These are phyloP conservation scores for Alitta virens DNA, from an alignment of 2,888 invertebrate genomes.

Conservation along the genomic window DNA sequence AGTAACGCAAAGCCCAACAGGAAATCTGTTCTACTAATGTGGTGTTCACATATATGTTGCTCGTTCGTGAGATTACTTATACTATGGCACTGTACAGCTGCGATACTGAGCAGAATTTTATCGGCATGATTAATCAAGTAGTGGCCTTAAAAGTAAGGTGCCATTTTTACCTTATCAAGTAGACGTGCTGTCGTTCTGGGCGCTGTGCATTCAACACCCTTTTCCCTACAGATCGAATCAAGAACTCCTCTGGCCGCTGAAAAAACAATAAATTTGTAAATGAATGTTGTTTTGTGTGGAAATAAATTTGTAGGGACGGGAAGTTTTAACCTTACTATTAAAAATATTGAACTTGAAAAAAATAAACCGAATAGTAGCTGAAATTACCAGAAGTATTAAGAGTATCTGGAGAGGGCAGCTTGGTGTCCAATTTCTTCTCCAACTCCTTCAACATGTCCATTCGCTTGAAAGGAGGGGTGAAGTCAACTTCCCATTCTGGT, in stretches of 20 bases:
- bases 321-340: too few relatives aligned
- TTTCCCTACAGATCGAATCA: conserved; percentile 76
- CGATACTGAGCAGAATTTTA: too few relatives aligned
- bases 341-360: not conserved
- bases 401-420: conserved; percentile 57
- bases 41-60: too few relatives aligned
- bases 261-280: not conserved
- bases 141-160: not conserved
- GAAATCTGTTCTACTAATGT: too few relatives aligned
- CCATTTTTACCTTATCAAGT: conserved; percentile 74
- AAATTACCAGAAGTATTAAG: conserved; percentile 53
- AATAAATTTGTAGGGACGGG: too few relatives aligned
- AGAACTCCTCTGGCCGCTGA: conserved; percentile 63
- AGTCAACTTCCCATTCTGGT: conserved; percentile 82
- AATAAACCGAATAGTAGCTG: not conserved
- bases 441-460: conserved; percentile 88
- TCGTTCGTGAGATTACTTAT: too few relatives aligned
- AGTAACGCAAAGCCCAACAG: too few relatives aligned
- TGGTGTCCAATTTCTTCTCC: conserved; percentile 70
- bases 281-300: too few relatives aligned
- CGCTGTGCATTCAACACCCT: conserved; percentile 88
- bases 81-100: too few relatives aligned
- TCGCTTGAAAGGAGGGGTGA: conserved; percentile 93
- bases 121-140: not conserved
- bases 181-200: conserved; percentile 91